Evolutionary conservation across 2,113 vertebrate genomes (phyloP), one percentile per base, ranked within the genome.

Genomic region (Anhinga anhinga): DNA sequence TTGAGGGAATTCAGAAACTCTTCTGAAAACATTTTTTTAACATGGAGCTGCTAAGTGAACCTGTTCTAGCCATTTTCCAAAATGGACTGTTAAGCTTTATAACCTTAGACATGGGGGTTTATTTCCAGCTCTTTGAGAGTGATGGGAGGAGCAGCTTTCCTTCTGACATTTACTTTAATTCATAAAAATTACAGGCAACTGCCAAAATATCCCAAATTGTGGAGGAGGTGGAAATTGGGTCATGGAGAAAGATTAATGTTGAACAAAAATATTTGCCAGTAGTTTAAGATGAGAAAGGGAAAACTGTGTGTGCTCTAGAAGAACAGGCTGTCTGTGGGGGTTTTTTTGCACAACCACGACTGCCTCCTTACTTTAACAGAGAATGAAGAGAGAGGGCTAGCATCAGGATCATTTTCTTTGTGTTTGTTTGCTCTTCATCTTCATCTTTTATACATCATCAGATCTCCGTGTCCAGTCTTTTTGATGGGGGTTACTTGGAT

Each of bases 101-200:
- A 85, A 93, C 94, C 95, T 95, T 82, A 93, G 89, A 93, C 78
- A 53, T 8, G 4, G 21, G 32, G 32, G 3, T 91, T 94, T 93
- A 94, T 97, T 95, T 91, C 63, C 55, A 96, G 78, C 87, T 47
- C 50, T 95, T 91, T 78, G 59, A 83, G 74, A 73, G 40, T 20
- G 42, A 79, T 38, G 66, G 70, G 86, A 83, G 82, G 78, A 94
- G 63, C 74, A 91, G 38, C 27, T 93, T 93, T 90, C n/a, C 50
- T 94, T 89, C 17, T 96, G 93, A 91, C 86, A 96, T 85, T 97
- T 93, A 95, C 62, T 91, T 97, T 97, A 95, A 95, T 95, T 96
- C 91, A 95, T 95, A 95, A 96, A 96, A 96, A 93, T 95, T 97
- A 96, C 82, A 94, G 59, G 59, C 80, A 77, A 93, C 79, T 96